A percentile compares a stretch with the other conserved stretches of the same genome.
Evolutionary conservation across 2,113 vertebrate genomes (phyloP).

Genomic region (Perca schrenkii): DNA sequence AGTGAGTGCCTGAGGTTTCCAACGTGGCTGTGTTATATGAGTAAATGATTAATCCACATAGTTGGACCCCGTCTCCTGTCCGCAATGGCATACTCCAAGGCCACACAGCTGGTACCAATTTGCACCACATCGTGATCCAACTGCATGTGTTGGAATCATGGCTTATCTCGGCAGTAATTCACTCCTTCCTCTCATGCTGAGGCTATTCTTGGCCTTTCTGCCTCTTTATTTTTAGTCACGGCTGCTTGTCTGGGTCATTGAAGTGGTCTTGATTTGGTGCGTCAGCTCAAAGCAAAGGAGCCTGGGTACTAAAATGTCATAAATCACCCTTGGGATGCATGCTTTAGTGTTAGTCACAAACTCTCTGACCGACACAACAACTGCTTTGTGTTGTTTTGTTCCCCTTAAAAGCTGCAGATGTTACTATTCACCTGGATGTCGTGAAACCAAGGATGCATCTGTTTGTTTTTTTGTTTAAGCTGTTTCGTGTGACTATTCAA

Average conservation of each 20-base stretch:
- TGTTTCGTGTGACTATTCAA: slow-evolving; percentile 30
- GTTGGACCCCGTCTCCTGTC: slow-evolving; percentile 81
- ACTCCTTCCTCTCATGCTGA: slow-evolving; percentile 77
- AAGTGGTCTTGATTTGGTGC: slow-evolving; percentile 73
- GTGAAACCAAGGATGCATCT: slow-evolving; percentile 40
- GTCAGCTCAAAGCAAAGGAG: slow-evolving; percentile 57
- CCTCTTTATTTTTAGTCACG: slow-evolving; percentile 83
- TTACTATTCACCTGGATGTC: slow-evolving; percentile 62
- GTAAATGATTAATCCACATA: slow-evolving; percentile 85
- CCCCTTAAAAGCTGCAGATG: slow-evolving; percentile 58
- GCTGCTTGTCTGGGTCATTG: slow-evolving; percentile 79
- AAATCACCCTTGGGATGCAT: slow-evolving; percentile 53
- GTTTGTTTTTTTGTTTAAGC: slow-evolving; percentile 30
- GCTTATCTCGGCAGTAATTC: slow-evolving; percentile 84
- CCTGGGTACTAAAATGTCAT: slow-evolving; percentile 58
- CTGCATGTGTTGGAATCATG: slow-evolving; percentile 82
- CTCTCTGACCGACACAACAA: slow-evolving; percentile 38
- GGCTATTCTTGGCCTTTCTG: slow-evolving; percentile 83
- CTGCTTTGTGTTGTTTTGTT: slow-evolving; percentile 40
- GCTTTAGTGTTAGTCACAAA: slow-evolving; percentile 38
- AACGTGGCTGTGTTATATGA: slow-evolving; percentile 83
- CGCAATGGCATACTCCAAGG: slow-evolving; percentile 80
- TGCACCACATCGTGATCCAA: slow-evolving; percentile 78
- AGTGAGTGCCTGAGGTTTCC: slow-evolving; percentile 84
- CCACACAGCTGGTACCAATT: slow-evolving; percentile 87